Evolutionary conservation across 2,888 invertebrate species (phyloP), one percentile per base, ranked within the genome.

Genomic region (Yponomeuta cagnagella): DNA sequence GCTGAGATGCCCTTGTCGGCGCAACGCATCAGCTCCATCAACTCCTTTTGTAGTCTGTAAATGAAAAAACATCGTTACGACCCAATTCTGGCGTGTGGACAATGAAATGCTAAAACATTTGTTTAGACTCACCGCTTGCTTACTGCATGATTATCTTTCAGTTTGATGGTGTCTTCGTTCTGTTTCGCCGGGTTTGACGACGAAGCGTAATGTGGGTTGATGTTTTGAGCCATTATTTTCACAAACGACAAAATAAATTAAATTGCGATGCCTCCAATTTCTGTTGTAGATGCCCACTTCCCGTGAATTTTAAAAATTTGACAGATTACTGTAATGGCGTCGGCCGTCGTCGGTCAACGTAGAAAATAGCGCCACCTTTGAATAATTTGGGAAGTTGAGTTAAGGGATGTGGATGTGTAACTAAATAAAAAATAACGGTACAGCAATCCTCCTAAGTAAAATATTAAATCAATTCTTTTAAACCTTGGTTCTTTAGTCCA

Each of bases 1-100:
- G 98, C 98, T 30, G 98, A 98, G 73, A 99, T 96, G 33, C 97
- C 97, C 87, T 97, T 97, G 84, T 98, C 98, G 70, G 95, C 95
- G 73, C 95, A 95, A 93, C 97, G 96, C 97, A 97, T 97, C 74
- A 97, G 89, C 75, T 95, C 95, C 97, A 97, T 97, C 70, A 97
- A 93, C 86, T 97, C 97, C 82, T 97, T 97, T 84, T 97, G 97
- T 79, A 97, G 92, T 87, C 97, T 97, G 89, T 43, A 89, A 76
- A 77, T 71, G 74, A 77, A 81, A 75, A n/a, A 71, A 68, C 63
- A 71, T 71, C 67, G 15, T 67, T 65, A 31, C 52, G 6, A 67
- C 9, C 43, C 30, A 48, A 48, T 68, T 30, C 23, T 48, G 4
- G 8, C 6, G 48, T 23, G 68, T 33, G 43, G 12, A 37, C 33